A percentile compares a stretch with the other conserved stretches of the same genome.
These are phyloP conservation scores for Ophiodon elongatus DNA, from an alignment of 2,113 vertebrate species.

Conservation along the genomic window DNA sequence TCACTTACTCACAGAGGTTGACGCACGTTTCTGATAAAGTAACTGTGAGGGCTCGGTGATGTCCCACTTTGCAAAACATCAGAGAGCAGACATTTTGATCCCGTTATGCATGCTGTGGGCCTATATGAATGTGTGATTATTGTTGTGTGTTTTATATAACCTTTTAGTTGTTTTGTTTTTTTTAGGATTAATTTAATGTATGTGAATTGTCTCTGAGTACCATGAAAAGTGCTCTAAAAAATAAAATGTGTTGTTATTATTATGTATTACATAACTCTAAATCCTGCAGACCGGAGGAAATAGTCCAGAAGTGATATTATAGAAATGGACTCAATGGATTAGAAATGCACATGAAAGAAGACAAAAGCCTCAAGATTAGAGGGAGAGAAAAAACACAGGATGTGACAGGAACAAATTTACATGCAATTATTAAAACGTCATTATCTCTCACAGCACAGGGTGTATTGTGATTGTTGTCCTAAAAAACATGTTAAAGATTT, in stretches of 20 bases:
- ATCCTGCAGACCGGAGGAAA: conserved; percentile 6
- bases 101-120: conserved; percentile 2
- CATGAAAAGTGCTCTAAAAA: neutral
- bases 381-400: neutral
- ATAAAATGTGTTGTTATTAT: neutral
- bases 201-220: neutral
- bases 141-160: neutral
- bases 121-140: neutral
- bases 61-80: conserved; percentile 19
- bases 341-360: neutral
- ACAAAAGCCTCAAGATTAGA: neutral
- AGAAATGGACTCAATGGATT: neutral
- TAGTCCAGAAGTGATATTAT: neutral
- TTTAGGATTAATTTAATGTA: neutral
- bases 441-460: neutral
- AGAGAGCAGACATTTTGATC: conserved; percentile 10
- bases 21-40: conserved; percentile 7
- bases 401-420: neutral
- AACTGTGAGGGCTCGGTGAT: neutral
- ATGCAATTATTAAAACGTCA: neutral
- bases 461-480: neutral
- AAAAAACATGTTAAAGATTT: neutral
- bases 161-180: neutral
- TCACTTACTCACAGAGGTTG: conserved; percentile 6
- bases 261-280: neutral